Percentiles rank a stretch among this genome's conserved stretches.
Evolutionary conservation across 2,113 vertebrate genomes (phyloP).

Genomic region (Neoarius graeffei): DNA sequence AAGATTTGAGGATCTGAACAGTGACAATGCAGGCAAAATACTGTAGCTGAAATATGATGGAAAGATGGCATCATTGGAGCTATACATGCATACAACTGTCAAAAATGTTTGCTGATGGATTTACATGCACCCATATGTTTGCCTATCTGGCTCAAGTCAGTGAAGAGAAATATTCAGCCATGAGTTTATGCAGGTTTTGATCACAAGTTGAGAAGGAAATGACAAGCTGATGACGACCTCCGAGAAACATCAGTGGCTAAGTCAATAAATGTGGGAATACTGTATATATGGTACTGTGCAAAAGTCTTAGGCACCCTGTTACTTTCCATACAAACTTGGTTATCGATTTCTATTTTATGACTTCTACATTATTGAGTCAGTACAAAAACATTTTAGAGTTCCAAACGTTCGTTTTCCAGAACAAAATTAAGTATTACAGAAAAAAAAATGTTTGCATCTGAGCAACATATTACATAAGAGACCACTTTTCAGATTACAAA

Average conservation of each 20-base stretch:
- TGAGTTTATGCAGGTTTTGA: neutral
- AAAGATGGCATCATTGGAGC: neutral
- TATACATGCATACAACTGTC: neutral
- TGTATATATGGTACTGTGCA: no score
- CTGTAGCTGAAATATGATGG: neutral
- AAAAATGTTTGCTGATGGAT: neutral
- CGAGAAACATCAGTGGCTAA: neutral
- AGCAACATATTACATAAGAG: no score
- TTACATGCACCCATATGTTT: neutral
- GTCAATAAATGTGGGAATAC: no score
- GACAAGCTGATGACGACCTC: neutral
- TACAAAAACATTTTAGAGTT: no score
- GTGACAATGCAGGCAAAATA: neutral
- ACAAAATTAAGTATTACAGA: no score
- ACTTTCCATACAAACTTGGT: no score
- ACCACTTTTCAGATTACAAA: no score
- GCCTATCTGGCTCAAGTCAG: neutral
- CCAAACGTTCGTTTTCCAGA: no score
- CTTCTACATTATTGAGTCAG: no score
- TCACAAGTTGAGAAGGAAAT: neutral
- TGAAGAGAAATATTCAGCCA: neutral
- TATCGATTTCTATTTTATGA: no score
- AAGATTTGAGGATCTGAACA: neutral
- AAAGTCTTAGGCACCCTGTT: no score
- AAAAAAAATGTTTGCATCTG: no score